Evolutionary conservation across 1,140 invertebrate species (phyloP).

Genomic region (Eupristina koningsbergeri): DNA sequence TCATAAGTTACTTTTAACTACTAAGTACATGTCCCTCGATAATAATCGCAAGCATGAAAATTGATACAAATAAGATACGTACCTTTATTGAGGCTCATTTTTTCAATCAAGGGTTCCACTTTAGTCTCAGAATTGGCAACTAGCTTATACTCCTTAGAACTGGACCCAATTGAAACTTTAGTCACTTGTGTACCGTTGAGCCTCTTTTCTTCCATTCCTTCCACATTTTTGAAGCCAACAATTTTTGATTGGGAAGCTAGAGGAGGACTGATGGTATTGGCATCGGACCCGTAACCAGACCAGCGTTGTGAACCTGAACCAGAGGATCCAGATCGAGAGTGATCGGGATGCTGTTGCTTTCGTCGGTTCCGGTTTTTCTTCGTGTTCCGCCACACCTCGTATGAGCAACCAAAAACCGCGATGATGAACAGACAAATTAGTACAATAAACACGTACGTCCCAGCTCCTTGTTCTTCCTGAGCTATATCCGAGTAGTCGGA

Average conservation of each 20-base stretch:
- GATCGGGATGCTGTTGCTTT: constrained; percentile 71
- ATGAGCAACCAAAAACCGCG: constrained; percentile 78
- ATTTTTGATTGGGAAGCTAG: constrained; percentile 58
- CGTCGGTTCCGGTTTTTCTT: constrained; percentile 74
- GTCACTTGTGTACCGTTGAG: constrained; percentile 67
- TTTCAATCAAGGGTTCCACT: constrained; percentile 64
- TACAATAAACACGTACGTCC: constrained; percentile 82
- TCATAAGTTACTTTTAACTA: too few relatives aligned
- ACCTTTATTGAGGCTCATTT: constrained; percentile 69
- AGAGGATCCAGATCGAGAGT: constrained; percentile 54
- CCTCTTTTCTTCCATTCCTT: constrained; percentile 66
- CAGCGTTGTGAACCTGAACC: constrained; percentile 67
- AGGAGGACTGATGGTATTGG: constrained; percentile 51
- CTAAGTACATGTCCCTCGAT: too few relatives aligned
- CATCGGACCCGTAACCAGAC: constrained; percentile 61
- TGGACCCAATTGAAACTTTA: constrained; percentile 24
- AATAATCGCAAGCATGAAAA: too few relatives aligned
- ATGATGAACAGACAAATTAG: constrained; percentile 80
- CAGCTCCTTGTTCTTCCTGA: constrained; percentile 82
- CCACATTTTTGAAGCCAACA: constrained; percentile 65
- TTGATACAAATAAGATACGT: too few relatives aligned
- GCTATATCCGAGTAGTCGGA: constrained; percentile 81
- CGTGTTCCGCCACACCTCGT: constrained; percentile 76
- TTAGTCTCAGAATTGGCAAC: constrained; percentile 63
- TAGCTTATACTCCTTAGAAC: constrained; percentile 66